Evolutionary conservation across 30 jellyfish, hydroid and myxozoan species (phyloP).

Genomic region (Pseudorhiza aurosa): DNA sequence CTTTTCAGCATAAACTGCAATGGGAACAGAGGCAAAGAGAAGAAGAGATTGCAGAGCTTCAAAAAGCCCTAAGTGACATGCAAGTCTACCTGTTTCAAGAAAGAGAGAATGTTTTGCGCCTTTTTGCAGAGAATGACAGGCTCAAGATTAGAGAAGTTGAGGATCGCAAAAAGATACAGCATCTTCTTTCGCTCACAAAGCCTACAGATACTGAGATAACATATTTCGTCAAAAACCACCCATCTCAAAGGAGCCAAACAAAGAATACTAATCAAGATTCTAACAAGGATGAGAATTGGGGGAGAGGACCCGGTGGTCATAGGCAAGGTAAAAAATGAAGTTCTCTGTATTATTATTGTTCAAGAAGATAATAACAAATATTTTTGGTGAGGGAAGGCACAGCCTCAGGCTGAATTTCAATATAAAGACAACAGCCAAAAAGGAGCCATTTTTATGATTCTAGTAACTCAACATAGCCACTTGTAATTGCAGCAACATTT

Average conservation of each 20-base stretch:
- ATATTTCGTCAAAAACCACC: slow-evolving; percentile 75
- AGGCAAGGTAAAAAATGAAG: slow-evolving; percentile 60
- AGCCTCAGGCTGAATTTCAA: too few species aligned
- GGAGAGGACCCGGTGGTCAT: slow-evolving; percentile 97
- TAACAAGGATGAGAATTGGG: neutral
- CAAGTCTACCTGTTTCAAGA: slow-evolving; percentile 93
- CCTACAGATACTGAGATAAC: slow-evolving; percentile 90
- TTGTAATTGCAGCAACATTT: too few species aligned
- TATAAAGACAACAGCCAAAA: too few species aligned
- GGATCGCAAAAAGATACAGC: slow-evolving; percentile 92
- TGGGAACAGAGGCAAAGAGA: slow-evolving; percentile 93
- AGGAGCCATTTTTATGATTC: too few species aligned
- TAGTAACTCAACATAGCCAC: too few species aligned
- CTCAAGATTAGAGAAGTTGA: slow-evolving; percentile 81
- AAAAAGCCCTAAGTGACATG: slow-evolving; percentile 93
- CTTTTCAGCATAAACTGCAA: slow-evolving; percentile 81
- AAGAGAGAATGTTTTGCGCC: slow-evolving; percentile 86
- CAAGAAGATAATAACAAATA: too few species aligned
- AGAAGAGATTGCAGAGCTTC: slow-evolving; percentile 91
- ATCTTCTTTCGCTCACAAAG: slow-evolving; percentile 75
- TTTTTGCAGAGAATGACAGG: slow-evolving; percentile 92
- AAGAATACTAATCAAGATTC: neutral
- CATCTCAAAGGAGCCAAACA: neutral
- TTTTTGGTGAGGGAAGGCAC: too few species aligned
- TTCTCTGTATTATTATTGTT: too few species aligned